phyloP scores from a whole-genome alignment of 2,113 vertebrate genomes.

The Tenebrosternarchus preto region DNA sequence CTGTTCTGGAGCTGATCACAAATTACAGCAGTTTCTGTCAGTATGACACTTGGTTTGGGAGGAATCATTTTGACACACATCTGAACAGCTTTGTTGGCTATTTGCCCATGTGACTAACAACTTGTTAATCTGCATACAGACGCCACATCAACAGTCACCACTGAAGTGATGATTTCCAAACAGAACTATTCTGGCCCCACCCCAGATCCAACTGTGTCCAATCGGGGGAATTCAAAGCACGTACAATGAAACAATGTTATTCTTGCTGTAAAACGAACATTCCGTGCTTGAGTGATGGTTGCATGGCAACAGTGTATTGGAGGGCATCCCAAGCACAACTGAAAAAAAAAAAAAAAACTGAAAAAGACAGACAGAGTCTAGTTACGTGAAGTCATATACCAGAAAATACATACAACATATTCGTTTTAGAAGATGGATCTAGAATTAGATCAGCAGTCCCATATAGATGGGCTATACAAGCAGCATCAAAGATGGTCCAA shows the following conservation, averaged over 20 bases:
- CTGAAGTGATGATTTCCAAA: slow-evolving; percentile 24
- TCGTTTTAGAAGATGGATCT: too few relatives aligned
- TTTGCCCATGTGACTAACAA: slow-evolving; percentile 22
- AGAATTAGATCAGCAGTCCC: slow-evolving; percentile 11
- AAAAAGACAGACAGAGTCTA: not conserved
- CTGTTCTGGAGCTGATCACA: slow-evolving; percentile 24
- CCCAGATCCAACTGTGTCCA: slow-evolving; percentile 2
- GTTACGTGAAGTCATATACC: not conserved
- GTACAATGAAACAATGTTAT: not conserved
- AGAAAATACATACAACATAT: too few relatives aligned
- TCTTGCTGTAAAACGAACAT: slow-evolving; percentile 1
- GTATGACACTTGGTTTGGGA: slow-evolving; percentile 36
- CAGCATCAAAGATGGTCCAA: not conserved
- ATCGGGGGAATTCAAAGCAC: not conserved
- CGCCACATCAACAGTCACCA: slow-evolving; percentile 4
- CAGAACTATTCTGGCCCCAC: slow-evolving; percentile 14
- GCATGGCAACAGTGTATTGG: slow-evolving; percentile 33
- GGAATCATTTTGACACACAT: slow-evolving; percentile 42
- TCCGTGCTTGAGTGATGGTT: slow-evolving; percentile 21
- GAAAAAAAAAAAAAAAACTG: not conserved
- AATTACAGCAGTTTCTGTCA: slow-evolving; percentile 54
- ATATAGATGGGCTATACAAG: not conserved
- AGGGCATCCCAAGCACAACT: slow-evolving; percentile 27
- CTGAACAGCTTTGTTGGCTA: slow-evolving; percentile 19
- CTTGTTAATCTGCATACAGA: not conserved